Evolutionary conservation across 2,113 vertebrate genomes (phyloP), one percentile per base, ranked within the genome.

Genomic region (Erythrolamprus reginae): DNA sequence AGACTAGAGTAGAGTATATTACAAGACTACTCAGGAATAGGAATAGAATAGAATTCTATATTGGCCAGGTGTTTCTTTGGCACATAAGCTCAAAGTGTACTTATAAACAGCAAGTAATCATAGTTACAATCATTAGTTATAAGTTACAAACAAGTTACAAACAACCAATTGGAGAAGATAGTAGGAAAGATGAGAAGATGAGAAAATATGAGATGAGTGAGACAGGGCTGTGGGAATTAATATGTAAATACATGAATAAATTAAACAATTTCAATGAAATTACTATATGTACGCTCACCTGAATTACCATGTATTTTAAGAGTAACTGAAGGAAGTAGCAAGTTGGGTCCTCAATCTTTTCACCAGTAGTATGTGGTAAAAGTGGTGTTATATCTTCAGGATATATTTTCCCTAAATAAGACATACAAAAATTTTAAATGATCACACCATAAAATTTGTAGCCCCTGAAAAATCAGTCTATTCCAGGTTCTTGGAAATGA

Each of bases 361-460:
- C 99, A 90, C 98, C 98, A 10, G 97, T 96, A 38, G 98, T 91
- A 50, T 98, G 98, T 24, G 99, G 98, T 91, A 99, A 92, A 85
- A 99, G 98, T 0, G 99, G 98, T 0, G 97, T 98, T 93, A 99
- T 99, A 96, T 99, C 99, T 94, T 99, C 99, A 45, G 99, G 98
- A 93, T 97, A 97, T 91, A 99, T 97, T 97, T 99, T 99, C 89
- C 98, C 99, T 99, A 90, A 82, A 91, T 10, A 58, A 89, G 87
- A n/a, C 92, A 93, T 77, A 65, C 4, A 38, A 93, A 53, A 1
- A 85, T 0, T 77, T 77, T 21, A 48, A 91, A 47, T 42, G 0
- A 88, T 0, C 84, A 4, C 8, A 9, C 82, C 77, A 42, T 2
- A 58, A n/a, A 88, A 77, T 77, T 77, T 42, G 70, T 21, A 23